Conservation (phyloP, 2,797 vertebrate genomes). For the Rhinichthys osculus region DNA sequence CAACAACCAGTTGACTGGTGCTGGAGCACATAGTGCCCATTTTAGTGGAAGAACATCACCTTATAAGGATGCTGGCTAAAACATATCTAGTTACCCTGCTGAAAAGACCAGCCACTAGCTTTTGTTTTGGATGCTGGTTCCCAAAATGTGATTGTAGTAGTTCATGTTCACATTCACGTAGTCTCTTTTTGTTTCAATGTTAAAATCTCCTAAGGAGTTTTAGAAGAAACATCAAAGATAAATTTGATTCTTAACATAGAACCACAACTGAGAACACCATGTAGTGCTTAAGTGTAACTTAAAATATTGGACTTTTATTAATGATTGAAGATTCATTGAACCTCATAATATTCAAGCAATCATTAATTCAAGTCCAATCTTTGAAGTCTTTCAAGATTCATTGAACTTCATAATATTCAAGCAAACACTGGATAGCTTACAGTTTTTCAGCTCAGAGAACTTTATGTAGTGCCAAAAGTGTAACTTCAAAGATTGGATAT, state of each 20-base stretch:
- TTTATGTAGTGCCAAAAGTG: too few species aligned
- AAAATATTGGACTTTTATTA: background rate
- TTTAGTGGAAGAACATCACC: slow-evolving; percentile 36
- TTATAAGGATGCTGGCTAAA: slow-evolving; percentile 27
- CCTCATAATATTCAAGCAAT: background rate
- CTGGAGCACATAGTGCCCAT: slow-evolving; percentile 17
- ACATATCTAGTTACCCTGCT: slow-evolving; percentile 1
- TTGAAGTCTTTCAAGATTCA: too few species aligned
- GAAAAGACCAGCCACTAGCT: background rate
- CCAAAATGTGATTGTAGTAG: background rate
- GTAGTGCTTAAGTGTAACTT: background rate
- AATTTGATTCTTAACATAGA: background rate
- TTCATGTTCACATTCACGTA: background rate
- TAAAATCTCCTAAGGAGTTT: background rate
- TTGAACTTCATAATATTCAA: too few species aligned
- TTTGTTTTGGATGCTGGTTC: background rate
- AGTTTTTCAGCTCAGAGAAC: too few species aligned
- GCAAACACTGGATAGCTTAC: background rate
- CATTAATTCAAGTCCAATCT: too few species aligned
- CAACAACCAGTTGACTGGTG: slow-evolving; percentile 50
- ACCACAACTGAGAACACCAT: background rate
- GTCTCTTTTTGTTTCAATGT: background rate
- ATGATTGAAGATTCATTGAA: too few species aligned
- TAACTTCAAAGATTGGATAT: too few species aligned
- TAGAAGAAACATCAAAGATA: background rate